Percentiles rank a stretch among this genome's conserved stretches.
Evolutionary conservation across 92 coral and sea anemone species (phyloP).

Genomic region (Micromussa lordhowensis): DNA sequence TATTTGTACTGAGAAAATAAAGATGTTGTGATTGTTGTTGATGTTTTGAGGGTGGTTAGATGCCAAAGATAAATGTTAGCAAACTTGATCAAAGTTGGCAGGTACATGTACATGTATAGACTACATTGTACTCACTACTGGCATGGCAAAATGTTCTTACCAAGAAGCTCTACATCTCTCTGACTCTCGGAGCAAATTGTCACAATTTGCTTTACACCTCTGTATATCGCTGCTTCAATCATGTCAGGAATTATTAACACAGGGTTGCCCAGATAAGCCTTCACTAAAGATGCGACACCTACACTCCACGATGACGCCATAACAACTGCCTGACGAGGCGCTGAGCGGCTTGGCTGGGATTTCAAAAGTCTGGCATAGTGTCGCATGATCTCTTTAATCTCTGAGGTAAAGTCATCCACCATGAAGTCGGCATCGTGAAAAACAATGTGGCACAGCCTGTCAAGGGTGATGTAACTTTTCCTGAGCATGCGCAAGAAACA

Average conservation of each 20-base stretch:
- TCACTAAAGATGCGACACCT: slow-evolving; percentile 85
- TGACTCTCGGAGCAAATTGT: slow-evolving; percentile 66
- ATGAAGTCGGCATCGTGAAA: slow-evolving; percentile 88
- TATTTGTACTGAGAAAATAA: too few species aligned
- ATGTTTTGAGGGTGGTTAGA: too few species aligned
- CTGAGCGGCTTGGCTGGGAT: slow-evolving; percentile 79
- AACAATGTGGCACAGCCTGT: slow-evolving; percentile 86
- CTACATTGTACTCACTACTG: too few species aligned
- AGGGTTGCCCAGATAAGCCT: slow-evolving; percentile 92
- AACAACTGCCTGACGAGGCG: slow-evolving; percentile 87
- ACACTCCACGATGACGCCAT: slow-evolving; percentile 89
- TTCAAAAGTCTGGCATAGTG: slow-evolving; percentile 74
- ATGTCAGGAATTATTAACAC: slow-evolving; percentile 77
- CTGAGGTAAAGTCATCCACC: slow-evolving; percentile 86
- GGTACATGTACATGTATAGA: too few species aligned
- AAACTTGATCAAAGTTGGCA: too few species aligned
- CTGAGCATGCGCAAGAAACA: slow-evolving; percentile 89
- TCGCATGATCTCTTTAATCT: slow-evolving; percentile 89
- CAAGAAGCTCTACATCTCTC: slow-evolving; percentile 62
- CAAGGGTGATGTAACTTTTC: slow-evolving; percentile 73
- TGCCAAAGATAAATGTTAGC: too few species aligned
- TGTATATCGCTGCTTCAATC: slow-evolving; percentile 86
- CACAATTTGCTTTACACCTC: slow-evolving; percentile 76
- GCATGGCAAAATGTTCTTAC: slow-evolving; percentile 32
- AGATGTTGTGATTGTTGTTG: too few species aligned